Evolutionary conservation across 2,888 invertebrate species (phyloP), one percentile per base, ranked within the genome.

Genomic region (Aleiodes testaceus): DNA sequence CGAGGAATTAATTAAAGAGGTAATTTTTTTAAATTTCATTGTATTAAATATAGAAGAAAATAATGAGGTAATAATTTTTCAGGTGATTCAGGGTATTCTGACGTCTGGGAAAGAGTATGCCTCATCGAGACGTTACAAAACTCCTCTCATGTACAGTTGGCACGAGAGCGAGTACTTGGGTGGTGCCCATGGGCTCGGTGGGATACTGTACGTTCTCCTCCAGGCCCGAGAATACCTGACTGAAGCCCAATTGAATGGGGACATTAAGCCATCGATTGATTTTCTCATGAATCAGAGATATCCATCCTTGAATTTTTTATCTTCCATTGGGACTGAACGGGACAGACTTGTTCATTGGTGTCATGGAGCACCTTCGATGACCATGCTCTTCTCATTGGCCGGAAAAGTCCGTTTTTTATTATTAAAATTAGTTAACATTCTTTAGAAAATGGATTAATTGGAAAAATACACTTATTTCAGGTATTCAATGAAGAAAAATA

Each of bases 311-410:
- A 94, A 94, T 88, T 94, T 93, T 84, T 94, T 94, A 0, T 95
- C 96, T 0, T 95, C 95, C 0, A 78, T 93, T 30, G 92, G 91
- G 26, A 93, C 91, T 75, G 88, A 87, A 53, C 88, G 90, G 36
- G 97, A 97, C 85, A 92, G 91, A 86, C 90, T 96, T 74, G 92
- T 97, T 18, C 97, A 97, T 81, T 97, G 97, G 97, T 97, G 97
- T 88, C 97, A 97, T 85, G 97, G 97, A n/a, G 95, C 96, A 20
- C 95, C 97, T 16, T 96, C 96, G 47, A 94, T 94, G 88, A 90
- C 95, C 12, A 91, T 93, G 78, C 88, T 95, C 78, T 94, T 92
- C 78, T 87, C 90, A 75, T 87, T 91, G 77, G 94, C 95, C 50
- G 89, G 91, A 81, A 89, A 93, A 89, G 94, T 94, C 86, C 20